Conservation (phyloP, 2,797 vertebrate species). For the Xyrichtys novacula region DNA sequence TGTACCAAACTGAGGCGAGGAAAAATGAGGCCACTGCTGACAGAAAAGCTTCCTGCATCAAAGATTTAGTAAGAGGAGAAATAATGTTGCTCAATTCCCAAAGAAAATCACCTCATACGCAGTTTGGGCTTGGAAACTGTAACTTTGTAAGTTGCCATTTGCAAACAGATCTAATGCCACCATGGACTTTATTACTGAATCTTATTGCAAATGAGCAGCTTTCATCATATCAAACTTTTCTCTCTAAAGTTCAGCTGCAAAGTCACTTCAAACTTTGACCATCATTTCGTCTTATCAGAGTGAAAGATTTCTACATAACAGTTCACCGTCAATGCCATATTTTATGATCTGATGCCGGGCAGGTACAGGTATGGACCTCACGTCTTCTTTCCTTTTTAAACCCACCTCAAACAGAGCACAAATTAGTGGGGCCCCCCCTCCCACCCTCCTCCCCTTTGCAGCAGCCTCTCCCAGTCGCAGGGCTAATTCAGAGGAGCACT, state of each 20-base stretch:
- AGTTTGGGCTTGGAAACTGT: conserved; percentile 40
- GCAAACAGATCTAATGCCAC: conserved; percentile 13
- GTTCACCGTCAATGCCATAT: conserved; percentile 27
- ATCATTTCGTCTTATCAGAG: conserved; percentile 40
- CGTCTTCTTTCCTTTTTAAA: conserved; percentile 66
- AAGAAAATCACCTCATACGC: conserved; percentile 59
- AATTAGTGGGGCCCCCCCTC: conserved; percentile 54
- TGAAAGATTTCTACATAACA: conserved; percentile 15
- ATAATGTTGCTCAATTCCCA: conserved; percentile 65
- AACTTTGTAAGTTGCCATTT: conserved; percentile 26
- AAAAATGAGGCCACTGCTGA: conserved; percentile 78
- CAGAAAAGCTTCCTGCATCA: conserved; percentile 71
- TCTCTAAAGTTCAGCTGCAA: conserved; percentile 41
- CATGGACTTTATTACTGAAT: conserved; percentile 13
- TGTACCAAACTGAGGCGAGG: conserved; percentile 71
- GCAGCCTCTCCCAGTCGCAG: conserved; percentile 69
- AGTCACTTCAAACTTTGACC: conserved; percentile 38
- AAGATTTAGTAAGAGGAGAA: conserved; percentile 66
- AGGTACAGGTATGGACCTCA: conserved; percentile 71
- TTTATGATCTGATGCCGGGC: conserved; percentile 46
- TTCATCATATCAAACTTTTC: conserved; percentile 52
- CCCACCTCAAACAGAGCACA: conserved; percentile 70
- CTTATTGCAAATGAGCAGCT: conserved; percentile 38
- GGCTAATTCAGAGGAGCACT: conserved; percentile 77
- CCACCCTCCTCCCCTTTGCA: conserved; percentile 13